Conservation (phyloP, 1,140 invertebrate species). For the Nomia melanderi region DNA sequence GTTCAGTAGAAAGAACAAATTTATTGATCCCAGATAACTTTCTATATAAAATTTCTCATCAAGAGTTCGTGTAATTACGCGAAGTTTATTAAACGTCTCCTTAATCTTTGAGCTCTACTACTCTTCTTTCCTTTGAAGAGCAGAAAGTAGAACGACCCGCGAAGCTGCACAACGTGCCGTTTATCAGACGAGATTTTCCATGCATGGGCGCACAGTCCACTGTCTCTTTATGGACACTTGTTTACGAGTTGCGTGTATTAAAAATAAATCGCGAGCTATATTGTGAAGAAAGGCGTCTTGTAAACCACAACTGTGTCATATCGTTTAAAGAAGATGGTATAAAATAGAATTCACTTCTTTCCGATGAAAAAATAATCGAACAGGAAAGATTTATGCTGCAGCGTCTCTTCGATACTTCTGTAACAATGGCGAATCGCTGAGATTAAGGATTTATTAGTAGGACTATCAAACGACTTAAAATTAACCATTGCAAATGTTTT, state of each 20-base stretch:
- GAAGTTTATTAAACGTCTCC: constrained; percentile 4
- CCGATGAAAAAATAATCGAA: neutral
- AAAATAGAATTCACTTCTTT: neutral
- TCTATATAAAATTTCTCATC: neutral
- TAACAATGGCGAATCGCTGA: neutral
- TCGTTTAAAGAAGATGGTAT: constrained; percentile 13
- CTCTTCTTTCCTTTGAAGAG: neutral
- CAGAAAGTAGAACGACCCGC: neutral
- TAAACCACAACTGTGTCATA: constrained; percentile 4
- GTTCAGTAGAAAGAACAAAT: neutral
- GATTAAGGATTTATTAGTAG: too few relatives aligned
- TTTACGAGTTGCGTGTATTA: constrained; percentile 36
- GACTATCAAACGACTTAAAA: too few relatives aligned
- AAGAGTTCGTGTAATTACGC: neutral
- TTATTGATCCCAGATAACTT: neutral
- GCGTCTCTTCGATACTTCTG: neutral
- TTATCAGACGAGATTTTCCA: neutral
- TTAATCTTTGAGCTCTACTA: constrained; percentile 14
- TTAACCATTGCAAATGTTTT: too few relatives aligned
- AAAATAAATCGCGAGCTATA: constrained; percentile 26
- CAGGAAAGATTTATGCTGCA: neutral
- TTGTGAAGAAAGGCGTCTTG: constrained; percentile 1
- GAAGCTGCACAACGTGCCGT: neutral
- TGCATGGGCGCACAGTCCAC: neutral
- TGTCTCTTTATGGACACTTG: constrained; percentile 33